Base-by-base conservation (phyloP, 2,888 invertebrate species). In the Lasioglossum malachurum region DNA sequence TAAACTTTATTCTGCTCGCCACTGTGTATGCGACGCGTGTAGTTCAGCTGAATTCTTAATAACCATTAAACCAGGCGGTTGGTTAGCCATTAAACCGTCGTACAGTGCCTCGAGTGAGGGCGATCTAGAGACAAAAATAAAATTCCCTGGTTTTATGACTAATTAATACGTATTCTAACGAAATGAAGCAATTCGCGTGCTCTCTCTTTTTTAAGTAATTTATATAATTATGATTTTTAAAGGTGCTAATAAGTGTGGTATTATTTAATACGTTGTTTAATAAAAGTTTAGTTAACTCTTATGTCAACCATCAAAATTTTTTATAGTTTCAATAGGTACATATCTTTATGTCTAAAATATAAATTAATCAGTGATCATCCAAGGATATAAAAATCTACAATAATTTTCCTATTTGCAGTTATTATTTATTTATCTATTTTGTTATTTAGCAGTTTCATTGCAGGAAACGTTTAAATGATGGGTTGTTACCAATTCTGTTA, bases 31-130 rank as follows among this genome's bases (percentile, higher is more conserved):
- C 35, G 23, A 19, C 67, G 23, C 67, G 38, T 69, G 35, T 10
- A 38, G 23, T 38, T 69, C 31, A 64, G 67, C 35, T 69, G 67
- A 38, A 69, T 69, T 69, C 35, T 69, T 69, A 69, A 69, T 69
- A 69, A 23, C 35, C 67, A 69, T 69, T 69, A 69, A 69, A 69
- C 19, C 23, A 38, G 35, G 35, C 35, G 19, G 67, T 69, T 38
- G 67, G 67, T 69, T 38, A 69, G 67, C 67, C 67, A 38, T 38
- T 69, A 69, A 38, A 69, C 23, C 38, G 23, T 23, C 10, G 67
- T 31, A 16, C 31, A 64, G 64, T 31, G 64, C 64, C 31, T 64
- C 27, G 16, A 12, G 60, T 27, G 60, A 60, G 27, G 60, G 31
- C 16, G 64, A 5, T 31, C 31, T 7, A 7, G 14, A 27, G 14